Conservation (phyloP, 2,797 vertebrate genomes). For the Sebastes vulpes region DNA sequence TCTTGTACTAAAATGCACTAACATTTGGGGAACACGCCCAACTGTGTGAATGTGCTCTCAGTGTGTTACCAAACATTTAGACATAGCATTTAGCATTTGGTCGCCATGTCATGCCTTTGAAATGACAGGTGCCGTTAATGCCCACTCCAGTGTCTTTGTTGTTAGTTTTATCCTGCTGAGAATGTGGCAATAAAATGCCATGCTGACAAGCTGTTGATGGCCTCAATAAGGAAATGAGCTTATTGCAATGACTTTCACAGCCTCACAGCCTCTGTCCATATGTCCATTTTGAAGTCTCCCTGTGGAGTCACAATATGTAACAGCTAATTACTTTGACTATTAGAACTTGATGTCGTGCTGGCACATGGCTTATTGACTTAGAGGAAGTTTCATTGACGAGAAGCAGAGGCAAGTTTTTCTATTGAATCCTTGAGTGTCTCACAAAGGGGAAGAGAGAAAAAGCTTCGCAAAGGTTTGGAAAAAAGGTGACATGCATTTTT, state of each 20-base stretch:
- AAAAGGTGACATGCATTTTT: conserved; percentile 44
- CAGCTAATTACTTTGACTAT: conserved; percentile 58
- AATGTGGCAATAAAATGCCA: conserved; percentile 26
- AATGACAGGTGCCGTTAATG: conserved; percentile 56
- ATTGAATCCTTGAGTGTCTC: conserved; percentile 15
- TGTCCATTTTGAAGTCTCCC: conserved; percentile 66
- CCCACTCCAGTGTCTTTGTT: conserved; percentile 15
- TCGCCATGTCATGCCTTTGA: conserved; percentile 1
- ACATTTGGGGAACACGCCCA: not conserved
- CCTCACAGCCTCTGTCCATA: conserved; percentile 61
- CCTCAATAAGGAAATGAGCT: conserved; percentile 52
- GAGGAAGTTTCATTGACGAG: conserved; percentile 41
- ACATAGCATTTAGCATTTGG: conserved; percentile 1
- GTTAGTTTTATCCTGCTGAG: conserved; percentile 51
- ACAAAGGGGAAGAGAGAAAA: not conserved
- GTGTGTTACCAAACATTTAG: conserved; percentile 13
- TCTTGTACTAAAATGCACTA: not conserved
- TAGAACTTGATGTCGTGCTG: conserved; percentile 47
- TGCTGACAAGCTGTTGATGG: conserved; percentile 60
- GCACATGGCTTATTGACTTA: conserved; percentile 44
- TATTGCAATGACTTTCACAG: conserved; percentile 57
- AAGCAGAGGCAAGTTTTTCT: conserved; percentile 11
- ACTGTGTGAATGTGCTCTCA: not conserved
- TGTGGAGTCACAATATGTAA: conserved; percentile 63
- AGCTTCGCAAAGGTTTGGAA: not conserved